Evolutionary conservation across 2,113 vertebrate genomes (phyloP), one percentile per base, ranked within the genome.

Genomic region (Pipa parva): DNA sequence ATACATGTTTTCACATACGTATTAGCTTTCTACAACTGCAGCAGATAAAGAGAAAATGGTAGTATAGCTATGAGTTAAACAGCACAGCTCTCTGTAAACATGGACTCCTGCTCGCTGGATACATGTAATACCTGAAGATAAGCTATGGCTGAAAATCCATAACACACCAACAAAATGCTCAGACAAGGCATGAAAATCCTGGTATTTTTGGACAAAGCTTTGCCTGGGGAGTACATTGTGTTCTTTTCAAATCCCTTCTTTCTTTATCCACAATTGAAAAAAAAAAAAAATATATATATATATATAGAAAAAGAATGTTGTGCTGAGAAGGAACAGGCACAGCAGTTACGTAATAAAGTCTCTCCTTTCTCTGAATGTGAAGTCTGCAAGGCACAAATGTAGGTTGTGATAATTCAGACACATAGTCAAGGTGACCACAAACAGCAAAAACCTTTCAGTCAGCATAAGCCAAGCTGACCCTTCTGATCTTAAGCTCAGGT

Each of bases 401-500:
- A 27, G 65, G 33, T 33, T 52, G 57, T 28, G 49, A 54, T 61
- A 24, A 39, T 61, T 70, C 75, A 78, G 76, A 83, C 75, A 77
- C 76, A 80, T 74, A 45, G 73, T 58, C 54, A 78, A 77, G 7
- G 58, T 36, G 13, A 78, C 56, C 56, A 79, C 4, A 72, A 76
- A 74, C 74, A 64, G 72, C n/a, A n/a, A n/a, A 69, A 57, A 75
- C 77, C 72, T 60, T 66, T 81, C 77, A 71, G 74, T 72, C 68
- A 67, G 75, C 69, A 79, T 78, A 7, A n/a, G 28, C 76, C 48
- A 76, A 78, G 81, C 80, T 83, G 83, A 83, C 80, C 39, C 84
- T 81, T 80, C 73, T 76, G 70, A 75, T 73, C 59, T 29, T 73
- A 63, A 13, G 45, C 73, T 76, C 73, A 67, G 45, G 64, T 79